phyloP scores from a whole-genome alignment of 1,140 invertebrate genomes.

The Asbolus verrucosus region DNA sequence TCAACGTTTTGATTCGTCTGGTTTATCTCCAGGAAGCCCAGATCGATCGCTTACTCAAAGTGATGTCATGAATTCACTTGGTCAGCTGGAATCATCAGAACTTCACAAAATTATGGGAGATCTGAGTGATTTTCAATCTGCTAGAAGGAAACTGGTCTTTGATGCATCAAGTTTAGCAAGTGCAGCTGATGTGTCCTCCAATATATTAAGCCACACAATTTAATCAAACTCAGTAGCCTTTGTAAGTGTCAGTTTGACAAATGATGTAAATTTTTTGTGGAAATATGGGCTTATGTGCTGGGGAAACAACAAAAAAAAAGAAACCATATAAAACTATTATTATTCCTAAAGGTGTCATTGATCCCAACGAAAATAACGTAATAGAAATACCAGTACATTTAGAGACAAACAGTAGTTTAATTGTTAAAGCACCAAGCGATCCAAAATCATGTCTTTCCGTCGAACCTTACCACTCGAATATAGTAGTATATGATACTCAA shows the following conservation, averaged over 20 bases:
- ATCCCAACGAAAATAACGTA: slow-evolving; percentile 13
- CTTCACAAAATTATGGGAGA: background rate
- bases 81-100: background rate
- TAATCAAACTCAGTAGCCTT: background rate
- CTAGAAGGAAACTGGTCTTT: background rate
- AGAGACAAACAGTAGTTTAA: background rate
- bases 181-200: background rate
- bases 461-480: slow-evolving; percentile 2
- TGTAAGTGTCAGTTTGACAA: slow-evolving; percentile 29
- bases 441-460: background rate
- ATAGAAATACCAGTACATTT: slow-evolving; percentile 12
- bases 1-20: background rate
- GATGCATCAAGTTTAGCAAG: slow-evolving; percentile 6
- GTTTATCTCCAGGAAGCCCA: background rate
- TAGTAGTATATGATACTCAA: no score
- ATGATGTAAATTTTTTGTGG: slow-evolving; percentile 3
- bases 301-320: background rate
- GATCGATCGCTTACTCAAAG: background rate
- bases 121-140: background rate
- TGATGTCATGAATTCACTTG: slow-evolving; percentile 6
- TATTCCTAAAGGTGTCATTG: slow-evolving; percentile 20
- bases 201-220: background rate
- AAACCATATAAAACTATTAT: slow-evolving; percentile 1
- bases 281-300: background rate
- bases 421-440: slow-evolving; percentile 15